phyloP scores from a whole-genome alignment of 2,888 invertebrate species.

The Therioaphis trifolii region DNA sequence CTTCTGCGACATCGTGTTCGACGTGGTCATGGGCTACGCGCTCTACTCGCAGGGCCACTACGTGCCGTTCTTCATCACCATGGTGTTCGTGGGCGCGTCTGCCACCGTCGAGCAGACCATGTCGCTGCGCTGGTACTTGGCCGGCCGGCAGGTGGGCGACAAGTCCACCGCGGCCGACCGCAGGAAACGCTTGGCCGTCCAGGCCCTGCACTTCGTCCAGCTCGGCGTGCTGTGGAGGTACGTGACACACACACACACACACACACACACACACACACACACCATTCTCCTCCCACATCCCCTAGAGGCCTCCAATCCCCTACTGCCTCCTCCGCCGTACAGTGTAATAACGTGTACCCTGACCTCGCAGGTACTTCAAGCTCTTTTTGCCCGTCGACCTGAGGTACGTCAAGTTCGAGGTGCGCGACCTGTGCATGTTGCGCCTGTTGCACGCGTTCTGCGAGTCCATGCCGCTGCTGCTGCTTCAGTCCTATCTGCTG shows the following conservation, averaged over 20 bases:
- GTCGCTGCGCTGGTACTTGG: slow-evolving; percentile 81
- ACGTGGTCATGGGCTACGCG: slow-evolving; percentile 86
- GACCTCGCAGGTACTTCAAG: slow-evolving; percentile 75
- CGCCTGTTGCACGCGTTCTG: slow-evolving; percentile 88
- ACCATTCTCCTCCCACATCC: too few species aligned
- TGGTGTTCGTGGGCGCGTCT: slow-evolving; percentile 79
- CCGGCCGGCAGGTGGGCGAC: slow-evolving; percentile 65
- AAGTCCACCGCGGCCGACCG: slow-evolving; percentile 47
- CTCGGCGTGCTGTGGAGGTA: slow-evolving; percentile 77
- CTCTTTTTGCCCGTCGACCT: slow-evolving; percentile 86
- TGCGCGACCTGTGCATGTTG: slow-evolving; percentile 77
- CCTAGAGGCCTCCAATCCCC: too few species aligned
- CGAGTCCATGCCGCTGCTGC: slow-evolving; percentile 88
- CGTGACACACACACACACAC: background rate
- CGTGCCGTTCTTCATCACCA: slow-evolving; percentile 76
- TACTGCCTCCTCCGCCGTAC: too few species aligned
- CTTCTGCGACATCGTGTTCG: slow-evolving; percentile 91
- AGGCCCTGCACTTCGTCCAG: slow-evolving; percentile 75
- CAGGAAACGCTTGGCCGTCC: slow-evolving; percentile 61
- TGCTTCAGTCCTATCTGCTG: slow-evolving; percentile 83
- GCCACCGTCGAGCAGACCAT: slow-evolving; percentile 80
- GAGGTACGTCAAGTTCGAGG: slow-evolving; percentile 85
- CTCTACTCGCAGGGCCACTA: slow-evolving; percentile 78
- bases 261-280: too few species aligned
- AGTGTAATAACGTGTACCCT: too few species aligned